Base-by-base conservation (phyloP, 2,888 invertebrate species). In the Empis livida region DNA sequence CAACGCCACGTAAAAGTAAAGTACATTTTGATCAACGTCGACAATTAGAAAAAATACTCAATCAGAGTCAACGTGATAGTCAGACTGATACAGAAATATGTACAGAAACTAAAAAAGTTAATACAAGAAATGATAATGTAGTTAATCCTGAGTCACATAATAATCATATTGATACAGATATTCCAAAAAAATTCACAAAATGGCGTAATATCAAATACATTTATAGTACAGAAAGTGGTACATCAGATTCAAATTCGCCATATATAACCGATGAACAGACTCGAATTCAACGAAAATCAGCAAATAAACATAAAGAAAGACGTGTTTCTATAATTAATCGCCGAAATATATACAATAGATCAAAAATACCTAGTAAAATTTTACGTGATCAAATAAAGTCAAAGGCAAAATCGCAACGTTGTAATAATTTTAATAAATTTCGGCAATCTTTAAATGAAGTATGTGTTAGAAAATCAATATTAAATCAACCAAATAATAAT, bases 1-100 rank as follows among this genome's bases (percentile, higher is more conserved):
- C 67, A 17, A 67, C 67, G 13, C 67, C 67, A 11, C 63, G 65
- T 23, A 65, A 62, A 52, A 63, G 62, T 47, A 59, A 57, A 53
- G 48, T 55, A 20, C 57, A 61, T 50, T 61, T 54, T 32, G 59
- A 61, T 51, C 59, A 59, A 49, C 56, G 58, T 11, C 56, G 57
- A 41, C 47, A 59, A 42, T 50, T 61, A 23, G 57, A 61, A 51
- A 52, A 56, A 44, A 48, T 59, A 10, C 49, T 60, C 47, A 50
- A 46, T 40, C 40, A 45, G 30, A 42, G 44, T 45, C 45, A 46
- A 1, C 39, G 39, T 15, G 43, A 48, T 14, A 47, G 31, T 40
- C 38, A 42, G 23, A 42, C 42, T 23, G 46, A 45, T 16, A 45
- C 51, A 31, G 42, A 31, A 32, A 45, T 17, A 27, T 6, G 10